Evolutionary conservation across 1,140 invertebrate genomes (phyloP), one percentile per base, ranked within the genome.

Genomic region (Asbolus verrucosus): DNA sequence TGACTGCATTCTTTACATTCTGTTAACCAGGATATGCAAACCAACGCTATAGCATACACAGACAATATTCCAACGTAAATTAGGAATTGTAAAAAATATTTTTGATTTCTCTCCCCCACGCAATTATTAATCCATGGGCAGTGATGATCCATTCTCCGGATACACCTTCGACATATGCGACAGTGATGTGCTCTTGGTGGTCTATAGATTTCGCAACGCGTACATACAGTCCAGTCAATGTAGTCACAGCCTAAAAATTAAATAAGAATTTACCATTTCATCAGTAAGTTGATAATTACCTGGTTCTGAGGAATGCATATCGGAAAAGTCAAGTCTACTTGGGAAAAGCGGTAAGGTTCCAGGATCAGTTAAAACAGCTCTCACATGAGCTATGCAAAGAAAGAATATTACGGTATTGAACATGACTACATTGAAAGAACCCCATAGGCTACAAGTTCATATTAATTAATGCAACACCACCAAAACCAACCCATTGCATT

Each of bases 41-140:
- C 90, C 76, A 94, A 82, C 13, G 81, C 83, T 21, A 92, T 86
- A 11, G 92, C 89, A 81, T 93, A 94, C 0, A 87, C 71, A 8
- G 87, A 86, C 39, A 92, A 80, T 8, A 72, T 27, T 16, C 73
- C 89, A 63, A 92, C 89, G 78, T 90, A 92, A n/a, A 96, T 87
- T 50, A 97, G 84, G 84, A 97, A 97, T 80, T 96, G 94, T 73
- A 97, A 89, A 80, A 97, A 97, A 84, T 92, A 97, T 80, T 95
- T 96, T 83, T 97, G 94, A 85, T 97, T 97, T 76, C 90, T 88
- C 82, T 97, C 94, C 41, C 95, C 95, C 24, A 97, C 94, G 83
- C 95, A 97, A 82, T 97, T 97, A 79, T 97, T 96, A 74, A 82
- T 79, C 91, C 91, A 93, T 65, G 91, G 91, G 83, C 93, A 96